These are phyloP conservation scores for Pseudachorutes palmiensis DNA, from an alignment of 1,140 invertebrate genomes.

Conservation along the genomic window DNA sequence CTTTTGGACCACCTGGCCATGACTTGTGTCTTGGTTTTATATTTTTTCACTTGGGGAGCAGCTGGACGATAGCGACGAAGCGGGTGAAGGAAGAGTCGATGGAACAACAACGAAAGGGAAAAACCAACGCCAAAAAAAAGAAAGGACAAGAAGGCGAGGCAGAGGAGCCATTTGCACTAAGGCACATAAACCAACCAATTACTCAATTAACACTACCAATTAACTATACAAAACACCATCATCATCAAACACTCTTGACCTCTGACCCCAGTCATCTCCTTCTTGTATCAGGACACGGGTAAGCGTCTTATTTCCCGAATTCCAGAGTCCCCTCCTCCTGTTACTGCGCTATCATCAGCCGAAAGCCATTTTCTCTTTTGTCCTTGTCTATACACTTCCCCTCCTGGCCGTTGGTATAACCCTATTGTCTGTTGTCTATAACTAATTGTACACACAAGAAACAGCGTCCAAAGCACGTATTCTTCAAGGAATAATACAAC, in stretches of 20 bases:
- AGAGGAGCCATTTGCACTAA: neutral
- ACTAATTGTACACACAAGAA: too few species aligned
- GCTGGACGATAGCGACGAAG: neutral
- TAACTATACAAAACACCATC: neutral
- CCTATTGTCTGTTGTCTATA: neutral
- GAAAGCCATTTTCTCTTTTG: neutral
- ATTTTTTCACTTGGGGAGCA: too few species aligned
- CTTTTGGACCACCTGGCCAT: too few species aligned
- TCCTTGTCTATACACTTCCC: neutral
- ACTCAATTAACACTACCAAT: neutral
- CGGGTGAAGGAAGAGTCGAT: neutral
- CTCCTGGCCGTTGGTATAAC: neutral
- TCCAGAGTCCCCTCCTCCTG: too few species aligned
- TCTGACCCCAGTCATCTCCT: neutral
- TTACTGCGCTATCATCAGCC: neutral
- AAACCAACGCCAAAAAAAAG: neutral
- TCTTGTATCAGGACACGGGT: neutral
- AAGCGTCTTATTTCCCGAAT: too few species aligned
- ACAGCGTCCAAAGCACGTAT: too few species aligned
- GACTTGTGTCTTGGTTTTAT: too few species aligned
- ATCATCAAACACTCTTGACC: neutral
- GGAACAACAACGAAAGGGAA: conserved; percentile 1
- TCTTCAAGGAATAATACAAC: too few species aligned
- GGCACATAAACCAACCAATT: neutral
- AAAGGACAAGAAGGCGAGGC: conserved; percentile 10